phyloP scores from a whole-genome alignment of 2,888 invertebrate species.

The Drosophila colorata region DNA sequence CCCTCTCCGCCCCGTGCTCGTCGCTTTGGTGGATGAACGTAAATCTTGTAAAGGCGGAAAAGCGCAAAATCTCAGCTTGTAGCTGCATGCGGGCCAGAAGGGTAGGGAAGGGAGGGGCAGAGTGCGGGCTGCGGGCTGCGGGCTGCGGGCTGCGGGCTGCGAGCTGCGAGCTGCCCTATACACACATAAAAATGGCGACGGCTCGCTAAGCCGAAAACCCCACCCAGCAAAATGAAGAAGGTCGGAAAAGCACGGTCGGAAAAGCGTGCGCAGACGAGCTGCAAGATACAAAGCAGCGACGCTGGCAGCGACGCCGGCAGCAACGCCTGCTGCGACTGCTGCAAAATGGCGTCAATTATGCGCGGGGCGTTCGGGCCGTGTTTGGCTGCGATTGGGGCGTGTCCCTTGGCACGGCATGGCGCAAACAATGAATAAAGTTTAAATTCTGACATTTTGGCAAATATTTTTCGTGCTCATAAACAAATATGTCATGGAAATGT shows the following conservation, averaged over 20 bases:
- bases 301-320: constrained; percentile 21
- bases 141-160: neutral
- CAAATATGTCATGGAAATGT: constrained; percentile 81
- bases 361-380: constrained; percentile 26
- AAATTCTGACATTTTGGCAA: constrained; percentile 81
- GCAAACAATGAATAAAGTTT: constrained; percentile 73
- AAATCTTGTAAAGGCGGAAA: constrained; percentile 68
- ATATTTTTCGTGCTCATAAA: constrained; percentile 75
- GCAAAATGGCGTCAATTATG: constrained; percentile 76
- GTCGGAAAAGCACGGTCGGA: constrained; percentile 46
- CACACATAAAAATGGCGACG: constrained; percentile 70
- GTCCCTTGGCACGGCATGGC: constrained; percentile 72
- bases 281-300: constrained; percentile 40
- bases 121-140: neutral
- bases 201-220: constrained; percentile 46
- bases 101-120: neutral
- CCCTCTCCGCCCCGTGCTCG: constrained; percentile 3
- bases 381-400: constrained; percentile 54
- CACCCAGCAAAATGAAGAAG: constrained; percentile 52
- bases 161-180: constrained; percentile 11
- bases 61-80: constrained; percentile 71
- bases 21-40: constrained; percentile 72
- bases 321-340: constrained; percentile 19
- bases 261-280: constrained; percentile 64
- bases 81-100: constrained; percentile 28